Conservation (phyloP, 2,888 invertebrate genomes). For the Nomada hirtipes region DNA sequence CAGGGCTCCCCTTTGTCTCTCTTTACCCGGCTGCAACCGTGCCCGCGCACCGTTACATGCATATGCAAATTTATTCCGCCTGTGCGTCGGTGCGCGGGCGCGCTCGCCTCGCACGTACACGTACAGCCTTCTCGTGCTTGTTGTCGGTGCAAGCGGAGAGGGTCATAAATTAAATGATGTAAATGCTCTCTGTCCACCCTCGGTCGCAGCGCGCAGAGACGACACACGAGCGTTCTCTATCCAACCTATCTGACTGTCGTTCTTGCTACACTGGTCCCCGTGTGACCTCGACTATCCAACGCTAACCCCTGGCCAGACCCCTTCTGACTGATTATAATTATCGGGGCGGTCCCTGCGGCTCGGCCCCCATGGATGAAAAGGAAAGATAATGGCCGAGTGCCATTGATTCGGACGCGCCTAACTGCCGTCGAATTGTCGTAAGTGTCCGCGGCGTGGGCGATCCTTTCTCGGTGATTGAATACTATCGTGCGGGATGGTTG, state of each 20-base stretch:
- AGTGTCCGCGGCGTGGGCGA: slow-evolving; percentile 19
- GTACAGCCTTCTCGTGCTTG: slow-evolving; percentile 55
- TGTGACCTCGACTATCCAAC: slow-evolving; percentile 67
- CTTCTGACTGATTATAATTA: slow-evolving; percentile 75
- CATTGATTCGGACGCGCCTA: slow-evolving; percentile 54
- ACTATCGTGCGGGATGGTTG: not conserved
- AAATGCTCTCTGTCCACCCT: slow-evolving; percentile 84
- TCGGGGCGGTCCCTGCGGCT: slow-evolving; percentile 63
- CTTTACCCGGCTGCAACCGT: slow-evolving; percentile 66
- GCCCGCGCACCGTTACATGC: slow-evolving; percentile 80
- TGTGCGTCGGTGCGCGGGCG: slow-evolving; percentile 75
- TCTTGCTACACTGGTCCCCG: slow-evolving; percentile 40
- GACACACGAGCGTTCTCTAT: slow-evolving; percentile 69
- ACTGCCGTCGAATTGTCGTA: slow-evolving; percentile 48
- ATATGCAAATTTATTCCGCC: slow-evolving; percentile 83
- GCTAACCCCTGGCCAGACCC: slow-evolving; percentile 56
- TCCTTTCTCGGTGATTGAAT: not conserved
- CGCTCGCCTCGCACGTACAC: slow-evolving; percentile 29
- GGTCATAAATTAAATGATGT: slow-evolving; percentile 84
- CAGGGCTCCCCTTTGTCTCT: slow-evolving; percentile 48
- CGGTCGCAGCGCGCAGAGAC: slow-evolving; percentile 76
- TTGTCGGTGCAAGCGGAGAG: slow-evolving; percentile 71
- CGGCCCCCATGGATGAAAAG: slow-evolving; percentile 48
- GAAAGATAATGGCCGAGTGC: slow-evolving; percentile 53
- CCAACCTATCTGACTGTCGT: not conserved